These are phyloP conservation scores for Phodopus roborovskii DNA, from an alignment of 2,113 vertebrate species.

Conservation along the genomic window DNA sequence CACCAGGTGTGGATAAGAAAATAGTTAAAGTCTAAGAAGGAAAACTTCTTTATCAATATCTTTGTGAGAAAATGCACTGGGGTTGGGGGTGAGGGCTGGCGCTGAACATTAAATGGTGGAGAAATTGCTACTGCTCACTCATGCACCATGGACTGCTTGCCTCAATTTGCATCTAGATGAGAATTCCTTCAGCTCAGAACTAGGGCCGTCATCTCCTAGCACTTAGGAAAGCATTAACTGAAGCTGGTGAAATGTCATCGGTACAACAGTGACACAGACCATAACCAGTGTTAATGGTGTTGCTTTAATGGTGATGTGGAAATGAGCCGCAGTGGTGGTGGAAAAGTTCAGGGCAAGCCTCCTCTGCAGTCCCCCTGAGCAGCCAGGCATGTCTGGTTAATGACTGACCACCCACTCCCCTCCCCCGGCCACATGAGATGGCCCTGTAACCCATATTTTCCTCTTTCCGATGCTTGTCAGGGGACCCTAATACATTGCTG, in stretches of 20 bases:
- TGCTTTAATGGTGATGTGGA: not conserved
- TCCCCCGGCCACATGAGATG: not conserved
- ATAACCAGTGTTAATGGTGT: not conserved
- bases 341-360: slow-evolving; percentile 54
- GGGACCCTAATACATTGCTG: not conserved
- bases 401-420: not conserved
- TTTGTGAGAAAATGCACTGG: slow-evolving; percentile 47
- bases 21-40: slow-evolving; percentile 51
- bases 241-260: not conserved
- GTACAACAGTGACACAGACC: slow-evolving; percentile 45
- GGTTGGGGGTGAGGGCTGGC: not conserved
- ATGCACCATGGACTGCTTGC: slow-evolving; percentile 74
- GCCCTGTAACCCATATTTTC: slow-evolving; percentile 22
- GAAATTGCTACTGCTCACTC: slow-evolving; percentile 79
- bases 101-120: slow-evolving; percentile 74
- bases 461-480: not conserved
- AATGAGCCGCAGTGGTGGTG: slow-evolving; percentile 21
- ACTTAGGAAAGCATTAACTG: slow-evolving; percentile 76
- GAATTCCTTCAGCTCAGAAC: slow-evolving; percentile 85
- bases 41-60: slow-evolving; percentile 13
- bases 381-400: slow-evolving; percentile 54
- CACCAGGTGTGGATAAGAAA: not conserved
- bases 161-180: slow-evolving; percentile 89
- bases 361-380: slow-evolving; percentile 3
- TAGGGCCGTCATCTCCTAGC: slow-evolving; percentile 52